These are phyloP conservation scores for Trachops cirrhosus DNA, from an alignment of 2,797 vertebrate species.

Conservation along the genomic window DNA sequence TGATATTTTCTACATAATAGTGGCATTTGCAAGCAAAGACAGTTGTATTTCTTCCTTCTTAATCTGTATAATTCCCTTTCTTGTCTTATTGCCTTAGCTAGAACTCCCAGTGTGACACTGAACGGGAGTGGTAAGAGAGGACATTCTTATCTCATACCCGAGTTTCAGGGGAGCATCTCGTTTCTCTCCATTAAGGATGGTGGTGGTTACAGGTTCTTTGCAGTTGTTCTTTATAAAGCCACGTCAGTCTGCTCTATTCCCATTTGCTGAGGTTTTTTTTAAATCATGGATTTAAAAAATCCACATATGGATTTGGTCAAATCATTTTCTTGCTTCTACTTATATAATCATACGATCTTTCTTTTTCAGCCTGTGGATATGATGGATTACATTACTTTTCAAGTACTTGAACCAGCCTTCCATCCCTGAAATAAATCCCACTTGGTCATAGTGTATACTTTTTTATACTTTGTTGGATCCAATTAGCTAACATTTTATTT, in stretches of 20 bases:
- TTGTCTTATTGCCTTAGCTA: not conserved
- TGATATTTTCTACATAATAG: not conserved
- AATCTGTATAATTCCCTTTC: not conserved
- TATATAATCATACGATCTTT: not conserved
- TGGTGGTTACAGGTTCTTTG: not conserved
- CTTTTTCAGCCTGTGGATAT: not conserved
- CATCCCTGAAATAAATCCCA: not conserved
- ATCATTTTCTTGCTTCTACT: not conserved
- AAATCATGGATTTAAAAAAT: too few relatives aligned
- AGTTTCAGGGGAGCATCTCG: not conserved
- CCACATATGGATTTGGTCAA: not conserved
- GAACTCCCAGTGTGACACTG: not conserved
- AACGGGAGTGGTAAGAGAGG: not conserved
- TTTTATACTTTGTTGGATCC: not conserved
- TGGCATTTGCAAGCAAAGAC: too few relatives aligned
- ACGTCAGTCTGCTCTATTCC: not conserved
- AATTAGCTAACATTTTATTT: constrained; percentile 11
- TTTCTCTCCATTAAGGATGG: not conserved
- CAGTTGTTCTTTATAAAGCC: not conserved
- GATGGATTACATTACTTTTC: not conserved
- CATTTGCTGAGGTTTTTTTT: not conserved
- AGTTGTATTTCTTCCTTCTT: not conserved
- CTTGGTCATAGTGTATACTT: not conserved
- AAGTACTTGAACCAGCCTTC: not conserved
- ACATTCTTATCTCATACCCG: not conserved